Conservation (phyloP, 2,888 invertebrate species). For the Andrena chrysosceles region DNA sequence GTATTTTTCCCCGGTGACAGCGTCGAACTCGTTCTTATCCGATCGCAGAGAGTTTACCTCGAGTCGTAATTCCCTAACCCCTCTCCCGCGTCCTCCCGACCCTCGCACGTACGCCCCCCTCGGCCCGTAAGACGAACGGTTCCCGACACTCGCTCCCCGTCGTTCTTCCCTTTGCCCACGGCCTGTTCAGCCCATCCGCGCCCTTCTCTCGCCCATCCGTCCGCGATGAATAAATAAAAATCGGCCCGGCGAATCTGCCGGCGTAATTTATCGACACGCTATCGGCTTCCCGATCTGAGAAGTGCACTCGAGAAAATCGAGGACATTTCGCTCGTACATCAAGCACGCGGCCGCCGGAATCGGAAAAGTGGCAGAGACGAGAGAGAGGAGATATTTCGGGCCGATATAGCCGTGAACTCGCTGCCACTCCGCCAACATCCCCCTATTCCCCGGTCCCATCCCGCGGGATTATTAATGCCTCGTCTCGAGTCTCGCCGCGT, state of each 20-base stretch:
- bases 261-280: constrained; percentile 71
- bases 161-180: background rate
- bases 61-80: constrained; percentile 59
- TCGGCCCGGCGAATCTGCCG: constrained; percentile 57
- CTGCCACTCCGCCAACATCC: constrained; percentile 1
- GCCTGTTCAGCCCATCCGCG: background rate
- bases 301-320: constrained; percentile 60
- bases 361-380: constrained; percentile 37
- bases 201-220: constrained; percentile 10
- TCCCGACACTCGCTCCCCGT: background rate
- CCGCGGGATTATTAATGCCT: constrained; percentile 45
- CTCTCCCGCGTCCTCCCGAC: constrained; percentile 23
- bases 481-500: constrained; percentile 8
- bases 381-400: constrained; percentile 36
- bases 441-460: background rate
- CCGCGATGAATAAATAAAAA: constrained; percentile 76
- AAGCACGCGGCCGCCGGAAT: constrained; percentile 34
- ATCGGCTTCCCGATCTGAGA: constrained; percentile 61
- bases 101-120: background rate
- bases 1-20: constrained; percentile 74
- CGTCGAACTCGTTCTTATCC: constrained; percentile 75
- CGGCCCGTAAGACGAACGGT: constrained; percentile 30
- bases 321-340: constrained; percentile 55
- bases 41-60: constrained; percentile 72
- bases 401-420: constrained; percentile 30